phyloP scores from a whole-genome alignment of 1,140 invertebrate species.

The Meloidogyne exigua region DNA sequence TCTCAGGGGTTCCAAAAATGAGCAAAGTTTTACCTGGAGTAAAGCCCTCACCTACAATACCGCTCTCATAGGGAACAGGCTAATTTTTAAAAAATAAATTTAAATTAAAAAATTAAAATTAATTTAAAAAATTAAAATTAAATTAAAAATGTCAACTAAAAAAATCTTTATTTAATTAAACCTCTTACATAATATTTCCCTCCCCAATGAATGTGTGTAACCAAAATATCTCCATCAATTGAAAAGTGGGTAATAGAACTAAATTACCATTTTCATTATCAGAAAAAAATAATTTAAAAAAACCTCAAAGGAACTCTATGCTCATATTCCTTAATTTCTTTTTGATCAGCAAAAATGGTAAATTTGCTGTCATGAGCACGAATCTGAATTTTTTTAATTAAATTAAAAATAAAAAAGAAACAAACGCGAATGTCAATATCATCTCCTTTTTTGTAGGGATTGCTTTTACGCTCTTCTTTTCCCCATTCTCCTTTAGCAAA shows the following conservation, averaged over 20 bases:
- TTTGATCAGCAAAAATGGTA: constrained; percentile 55
- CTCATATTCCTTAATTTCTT: constrained; percentile 61
- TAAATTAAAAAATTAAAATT: neutral
- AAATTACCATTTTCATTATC: constrained; percentile 35
- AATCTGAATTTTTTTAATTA: constrained; percentile 28
- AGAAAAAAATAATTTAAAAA: constrained; percentile 10
- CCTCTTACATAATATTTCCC: constrained; percentile 43
- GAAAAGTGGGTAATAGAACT: constrained; percentile 59
- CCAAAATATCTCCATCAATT: constrained; percentile 58
- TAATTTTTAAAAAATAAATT: constrained; percentile 27
- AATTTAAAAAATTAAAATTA: neutral
- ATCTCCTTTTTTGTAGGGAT: constrained; percentile 62
- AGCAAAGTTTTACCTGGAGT: constrained; percentile 57
- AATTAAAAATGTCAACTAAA: neutral
- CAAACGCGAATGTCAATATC: constrained; percentile 51
- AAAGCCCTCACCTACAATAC: constrained; percentile 55
- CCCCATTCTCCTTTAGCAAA: constrained; percentile 62
- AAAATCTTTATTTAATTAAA: neutral
- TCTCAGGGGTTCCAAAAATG: constrained; percentile 59
- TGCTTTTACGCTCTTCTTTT: constrained; percentile 61
- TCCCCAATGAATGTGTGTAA: constrained; percentile 57
- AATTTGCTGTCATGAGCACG: constrained; percentile 60
- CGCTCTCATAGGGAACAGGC: constrained; percentile 61
- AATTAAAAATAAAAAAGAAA: neutral
- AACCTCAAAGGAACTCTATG: constrained; percentile 47